phyloP scores from a whole-genome alignment of 2,113 vertebrate genomes.

The Lichenostomus cassidix region DNA sequence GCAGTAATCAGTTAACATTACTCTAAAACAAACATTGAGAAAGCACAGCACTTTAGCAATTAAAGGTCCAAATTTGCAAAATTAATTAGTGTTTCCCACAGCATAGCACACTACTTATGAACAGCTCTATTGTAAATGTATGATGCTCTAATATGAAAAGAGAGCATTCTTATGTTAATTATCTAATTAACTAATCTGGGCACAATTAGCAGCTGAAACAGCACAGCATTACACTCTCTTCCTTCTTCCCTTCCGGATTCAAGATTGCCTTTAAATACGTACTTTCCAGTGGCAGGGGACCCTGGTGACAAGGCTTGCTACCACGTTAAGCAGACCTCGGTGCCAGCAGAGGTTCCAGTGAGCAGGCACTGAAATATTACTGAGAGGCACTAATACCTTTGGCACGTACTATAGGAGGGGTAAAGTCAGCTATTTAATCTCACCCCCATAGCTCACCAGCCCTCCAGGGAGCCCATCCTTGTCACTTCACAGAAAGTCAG shows the following conservation, averaged over 20 bases:
- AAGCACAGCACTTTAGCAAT: slow-evolving; percentile 62
- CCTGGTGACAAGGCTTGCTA: background rate
- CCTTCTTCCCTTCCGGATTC: slow-evolving; percentile 29
- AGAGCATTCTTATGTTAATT: slow-evolving; percentile 69
- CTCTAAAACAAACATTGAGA: slow-evolving; percentile 48
- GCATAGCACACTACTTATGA: slow-evolving; percentile 58
- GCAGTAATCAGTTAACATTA: slow-evolving; percentile 25
- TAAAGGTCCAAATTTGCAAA: slow-evolving; percentile 69
- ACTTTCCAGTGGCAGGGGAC: slow-evolving; percentile 17
- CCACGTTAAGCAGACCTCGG: background rate
- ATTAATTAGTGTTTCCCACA: slow-evolving; percentile 72
- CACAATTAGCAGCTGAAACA: slow-evolving; percentile 65
- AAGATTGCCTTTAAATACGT: slow-evolving; percentile 47
- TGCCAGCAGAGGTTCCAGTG: slow-evolving; percentile 2
- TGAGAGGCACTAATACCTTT: background rate
- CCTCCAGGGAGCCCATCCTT: background rate
- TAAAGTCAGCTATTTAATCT: background rate
- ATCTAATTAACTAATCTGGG: slow-evolving; percentile 70
- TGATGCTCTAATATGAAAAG: slow-evolving; percentile 65
- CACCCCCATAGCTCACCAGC: background rate
- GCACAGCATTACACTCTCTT: slow-evolving; percentile 48
- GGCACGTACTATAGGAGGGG: background rate
- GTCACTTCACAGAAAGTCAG: background rate
- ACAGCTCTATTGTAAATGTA: slow-evolving; percentile 65
- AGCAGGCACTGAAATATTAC: background rate